Evolutionary conservation across 2,797 vertebrate genomes (phyloP), one percentile per base, ranked within the genome.

Genomic region (Microhierax caerulescens): DNA sequence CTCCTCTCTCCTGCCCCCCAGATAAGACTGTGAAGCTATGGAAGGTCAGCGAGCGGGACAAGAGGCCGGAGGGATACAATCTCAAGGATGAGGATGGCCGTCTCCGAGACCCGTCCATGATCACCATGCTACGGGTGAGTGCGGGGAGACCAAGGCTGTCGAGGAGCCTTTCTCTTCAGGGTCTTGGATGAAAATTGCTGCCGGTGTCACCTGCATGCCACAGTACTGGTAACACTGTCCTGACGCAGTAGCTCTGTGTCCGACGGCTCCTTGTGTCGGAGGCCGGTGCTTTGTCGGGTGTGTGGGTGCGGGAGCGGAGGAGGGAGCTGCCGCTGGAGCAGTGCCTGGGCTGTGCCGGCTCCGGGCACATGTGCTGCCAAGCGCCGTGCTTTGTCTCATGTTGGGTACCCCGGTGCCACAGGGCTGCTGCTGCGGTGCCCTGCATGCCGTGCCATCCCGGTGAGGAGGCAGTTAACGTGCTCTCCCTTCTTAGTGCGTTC

Each of bases 1-100:
- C 15, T 56, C 7, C 70, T 54, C 79, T 88, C 70, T 65, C 82
- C 75, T 51, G 39, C 51, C 78, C 67, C 39, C 43, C 95, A 98
- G 98, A 98, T 97, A 99, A 99, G 98, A 99, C 99, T 5, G 99
- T 99, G 98, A 99, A 99, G 98, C 98, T 99, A 84, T 99, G 99
- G 99, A 99, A 99, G 97, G 99, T 99, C 97, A 99, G 99, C 50
- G 99, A 99, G 97, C 97, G 99, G 77, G 99, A 99, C 98, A 99
- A 99, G 97, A 98, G 99, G 77, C 99, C 99, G 0, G 99, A 99
- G 96, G 99, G 99, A 75, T 99, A 99, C 98, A 99, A 99, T 96
- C 98, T 99, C 85, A 99, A 99, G 97, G 99, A 99, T 96, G 99
- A 99, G 77, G 99, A 99, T 2, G 99, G 99, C 88, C 98, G 99